Percentiles rank a stretch among this genome's conserved stretches.
phyloP scores from a whole-genome alignment of 2,797 vertebrate genomes.

The Gallirallus australis region DNA sequence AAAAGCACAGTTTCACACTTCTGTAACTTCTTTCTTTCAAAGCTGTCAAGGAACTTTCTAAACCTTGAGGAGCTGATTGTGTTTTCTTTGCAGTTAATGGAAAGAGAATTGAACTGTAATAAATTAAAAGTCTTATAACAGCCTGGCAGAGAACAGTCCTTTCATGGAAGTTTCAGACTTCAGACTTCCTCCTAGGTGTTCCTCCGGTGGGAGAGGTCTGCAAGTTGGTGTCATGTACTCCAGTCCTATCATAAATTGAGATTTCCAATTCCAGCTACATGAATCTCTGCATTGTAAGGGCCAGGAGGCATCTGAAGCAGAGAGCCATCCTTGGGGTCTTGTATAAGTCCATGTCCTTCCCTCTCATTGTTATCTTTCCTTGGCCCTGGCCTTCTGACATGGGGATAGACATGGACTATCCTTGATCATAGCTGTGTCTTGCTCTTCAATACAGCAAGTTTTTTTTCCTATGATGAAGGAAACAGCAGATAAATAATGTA shows the following conservation, averaged over 20 bases:
- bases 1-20: neutral
- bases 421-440: neutral
- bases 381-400: neutral
- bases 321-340: neutral
- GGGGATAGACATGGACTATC: neutral
- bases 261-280: neutral
- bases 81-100: neutral
- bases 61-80: neutral
- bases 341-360: neutral
- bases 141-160: neutral
- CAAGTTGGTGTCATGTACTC: neutral
- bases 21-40: constrained; percentile 1
- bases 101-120: constrained; percentile 29
- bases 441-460: neutral
- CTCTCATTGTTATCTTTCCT: neutral
- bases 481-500: neutral
- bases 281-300: neutral
- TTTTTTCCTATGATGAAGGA: neutral
- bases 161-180: neutral
- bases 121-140: neutral
- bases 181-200: neutral
- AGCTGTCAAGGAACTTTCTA: constrained; percentile 6
- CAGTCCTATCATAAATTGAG: neutral
- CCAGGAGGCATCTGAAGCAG: neutral
- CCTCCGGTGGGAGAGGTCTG: neutral